Conservation (phyloP, 2,888 invertebrate species). For the Eledona agricola region DNA sequence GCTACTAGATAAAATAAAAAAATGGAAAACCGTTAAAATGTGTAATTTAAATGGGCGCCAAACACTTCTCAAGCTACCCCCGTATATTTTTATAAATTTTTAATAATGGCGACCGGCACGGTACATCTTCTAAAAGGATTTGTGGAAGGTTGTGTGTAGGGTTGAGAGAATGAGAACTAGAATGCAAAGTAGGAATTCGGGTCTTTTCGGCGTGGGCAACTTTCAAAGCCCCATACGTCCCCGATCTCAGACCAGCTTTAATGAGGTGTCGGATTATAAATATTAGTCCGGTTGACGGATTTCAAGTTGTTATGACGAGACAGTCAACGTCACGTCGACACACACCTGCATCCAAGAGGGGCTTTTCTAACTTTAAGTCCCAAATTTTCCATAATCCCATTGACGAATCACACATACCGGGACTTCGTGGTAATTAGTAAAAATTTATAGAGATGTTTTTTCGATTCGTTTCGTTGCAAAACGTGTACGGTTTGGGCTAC, state of each 20-base stretch:
- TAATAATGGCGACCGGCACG: too few species aligned
- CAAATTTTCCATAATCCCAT: constrained; percentile 39
- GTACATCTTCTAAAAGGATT: too few species aligned
- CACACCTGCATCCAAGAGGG: constrained; percentile 40
- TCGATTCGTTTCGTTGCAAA: constrained; percentile 1
- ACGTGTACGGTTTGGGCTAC: constrained; percentile 45
- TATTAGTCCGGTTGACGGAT: constrained; percentile 45
- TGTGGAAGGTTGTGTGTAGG: too few species aligned
- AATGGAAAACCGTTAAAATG: too few species aligned
- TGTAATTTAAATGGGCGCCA: too few species aligned
- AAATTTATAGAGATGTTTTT: constrained; percentile 2
- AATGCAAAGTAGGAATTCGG: neutral
- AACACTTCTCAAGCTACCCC: neutral
- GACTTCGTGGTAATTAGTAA: too few species aligned
- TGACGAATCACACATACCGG: too few species aligned
- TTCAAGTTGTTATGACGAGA: constrained; percentile 47
- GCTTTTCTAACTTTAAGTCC: constrained; percentile 41
- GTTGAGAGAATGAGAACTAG: too few species aligned
- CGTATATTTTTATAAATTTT: neutral
- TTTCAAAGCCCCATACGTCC: neutral
- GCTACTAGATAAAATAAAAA: too few species aligned
- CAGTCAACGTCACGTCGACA: constrained; percentile 43
- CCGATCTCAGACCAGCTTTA: constrained; percentile 39
- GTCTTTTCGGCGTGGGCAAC: constrained; percentile 6
- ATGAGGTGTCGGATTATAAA: constrained; percentile 53